phyloP scores from a whole-genome alignment of 2,888 invertebrate species.

The Microctonus hyperodae region DNA sequence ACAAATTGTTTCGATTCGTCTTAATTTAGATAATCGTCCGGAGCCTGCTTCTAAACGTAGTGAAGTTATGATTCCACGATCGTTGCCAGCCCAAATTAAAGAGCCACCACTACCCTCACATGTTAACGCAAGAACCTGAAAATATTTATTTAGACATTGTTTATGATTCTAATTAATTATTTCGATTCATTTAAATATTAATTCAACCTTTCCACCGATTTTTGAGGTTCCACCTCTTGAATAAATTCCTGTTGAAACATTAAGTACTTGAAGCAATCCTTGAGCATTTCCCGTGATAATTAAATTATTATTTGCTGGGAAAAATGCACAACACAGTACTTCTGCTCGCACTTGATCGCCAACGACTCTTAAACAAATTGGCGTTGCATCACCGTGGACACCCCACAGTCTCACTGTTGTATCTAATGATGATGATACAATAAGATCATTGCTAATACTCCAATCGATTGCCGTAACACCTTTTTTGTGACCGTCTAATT shows the following conservation, averaged over 20 bases:
- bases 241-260: constrained; percentile 86
- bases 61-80: constrained; percentile 75
- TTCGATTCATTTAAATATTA: neutral
- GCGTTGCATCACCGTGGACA: constrained; percentile 61
- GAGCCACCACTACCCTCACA: constrained; percentile 75
- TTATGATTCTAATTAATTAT: constrained; percentile 3
- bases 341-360: constrained; percentile 71
- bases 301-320: constrained; percentile 86
- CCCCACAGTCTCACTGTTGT: constrained; percentile 80
- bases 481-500: constrained; percentile 78
- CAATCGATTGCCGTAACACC: constrained; percentile 84
- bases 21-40: constrained; percentile 73
- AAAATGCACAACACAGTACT: constrained; percentile 78
- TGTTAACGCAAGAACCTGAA: constrained; percentile 70
- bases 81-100: constrained; percentile 83
- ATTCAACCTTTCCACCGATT: constrained; percentile 65
- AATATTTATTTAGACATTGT: constrained; percentile 23
- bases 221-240: constrained; percentile 68
- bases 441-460: constrained; percentile 84
- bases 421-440: constrained; percentile 80
- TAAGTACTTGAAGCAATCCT: constrained; percentile 80
- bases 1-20: constrained; percentile 70
- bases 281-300: constrained; percentile 79
- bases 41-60: constrained; percentile 74
- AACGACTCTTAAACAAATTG: constrained; percentile 70